Base-by-base conservation (phyloP, 2,797 vertebrate species). In the Tokudaia muenninki region DNA sequence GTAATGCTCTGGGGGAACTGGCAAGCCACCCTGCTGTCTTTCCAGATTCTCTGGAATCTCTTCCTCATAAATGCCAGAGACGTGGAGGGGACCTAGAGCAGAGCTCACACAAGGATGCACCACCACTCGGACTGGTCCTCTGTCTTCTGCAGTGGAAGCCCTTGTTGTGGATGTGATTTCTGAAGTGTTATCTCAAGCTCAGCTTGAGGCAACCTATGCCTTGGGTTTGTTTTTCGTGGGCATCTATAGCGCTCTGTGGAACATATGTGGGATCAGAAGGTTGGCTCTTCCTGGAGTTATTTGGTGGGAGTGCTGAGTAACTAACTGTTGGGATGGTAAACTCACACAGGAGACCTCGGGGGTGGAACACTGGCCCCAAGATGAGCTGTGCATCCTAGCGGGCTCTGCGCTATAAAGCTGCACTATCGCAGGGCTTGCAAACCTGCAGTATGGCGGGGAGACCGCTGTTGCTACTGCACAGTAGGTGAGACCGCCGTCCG, bases 111-210 rank as follows among this genome's bases (percentile, higher is more conserved):
- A 47, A 26, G 24, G n/a, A 2, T 1, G 7, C 16, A 2, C 34
- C 12, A 37, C 44, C 24, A n/a, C 26, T 31, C 19, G 29, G 41
- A 0, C 19, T 5, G 0, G 50, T 59, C 74, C 47, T 47, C 74
- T 72, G 8, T 70, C 21, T 52, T 80, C 37, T 67, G 80, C 2
- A 24, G 3, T 52, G 55, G 29, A 47, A 89, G 61, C 83, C 9
- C 16, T 78, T 67, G 82, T n/a, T 44, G 13, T 41, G 21, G 24
- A 10, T 67, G 57, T 6, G 10, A 90, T 61, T 92, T 94, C 92
- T 96, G 67, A 81, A 80, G 29, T 94, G 26, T 82, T 92, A 50
- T 74, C 63, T 14, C 65, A 74, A 67, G 5, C 55, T 93, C 50
- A 70, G 57, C 84, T 13, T 86, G 22, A 91, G 65, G 34, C 52